Evolutionary conservation across 1,140 invertebrate species (phyloP), one percentile per base, ranked within the genome.

Genomic region (Mactra quadrangularis): DNA sequence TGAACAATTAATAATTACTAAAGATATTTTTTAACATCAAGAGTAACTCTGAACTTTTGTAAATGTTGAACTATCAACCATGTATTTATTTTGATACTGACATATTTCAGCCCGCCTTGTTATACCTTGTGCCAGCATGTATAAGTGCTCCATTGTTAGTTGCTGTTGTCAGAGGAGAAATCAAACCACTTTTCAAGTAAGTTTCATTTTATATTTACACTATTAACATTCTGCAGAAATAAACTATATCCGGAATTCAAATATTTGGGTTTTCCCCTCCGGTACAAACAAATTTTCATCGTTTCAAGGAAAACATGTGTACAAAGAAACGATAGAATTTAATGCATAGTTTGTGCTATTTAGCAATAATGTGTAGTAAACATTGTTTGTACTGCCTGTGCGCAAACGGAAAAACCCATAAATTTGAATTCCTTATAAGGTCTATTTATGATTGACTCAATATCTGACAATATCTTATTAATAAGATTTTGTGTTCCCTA

Each of bases 51-150:
- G n/a, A n/a, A n/a, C n/a, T n/a, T n/a, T n/a, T n/a, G n/a, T n/a
- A n/a, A n/a, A n/a, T n/a, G n/a, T n/a, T n/a, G n/a, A n/a, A n/a
- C n/a, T n/a, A n/a, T n/a, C n/a, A n/a, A n/a, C n/a, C n/a, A n/a
- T n/a, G n/a, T n/a, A n/a, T n/a, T n/a, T n/a, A n/a, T n/a, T n/a
- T n/a, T n/a, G n/a, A n/a, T n/a, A n/a, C n/a, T n/a, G n/a, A n/a
- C n/a, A n/a, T n/a, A 27, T 91, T 90, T 29, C 97, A 99, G 95
- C 99, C 99, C 0, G 99, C 99, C 78, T 94, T 99, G 31, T 93
- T 99, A 41, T 99, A 99, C 93, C 94, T 99, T 68, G 99, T 99
- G 77, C 99, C 99, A 25, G 96, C 97, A 13, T 99, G 99, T 94
- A 94, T 99, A 84, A 96, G 96, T 66, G 96, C 97, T 47, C 99